phyloP scores from a whole-genome alignment of 2,113 vertebrate species.

The Ariopsis seemanni region DNA sequence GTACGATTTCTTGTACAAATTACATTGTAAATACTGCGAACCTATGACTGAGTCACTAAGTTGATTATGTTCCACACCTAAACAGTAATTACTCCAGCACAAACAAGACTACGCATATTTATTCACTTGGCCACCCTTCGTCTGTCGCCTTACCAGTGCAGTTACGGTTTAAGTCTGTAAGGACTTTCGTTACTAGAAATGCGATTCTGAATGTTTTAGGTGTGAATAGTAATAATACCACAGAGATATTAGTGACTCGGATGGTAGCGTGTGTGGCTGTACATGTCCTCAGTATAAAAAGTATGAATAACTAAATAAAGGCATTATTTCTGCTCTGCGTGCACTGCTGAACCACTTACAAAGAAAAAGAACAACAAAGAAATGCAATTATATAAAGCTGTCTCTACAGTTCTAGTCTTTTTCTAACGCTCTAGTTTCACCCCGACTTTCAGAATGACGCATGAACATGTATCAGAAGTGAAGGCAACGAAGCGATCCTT shows the following conservation, averaged over 20 bases:
- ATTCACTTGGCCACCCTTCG: background rate
- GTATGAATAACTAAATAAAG: conserved; percentile 80
- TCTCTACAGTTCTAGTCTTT: conserved; percentile 10
- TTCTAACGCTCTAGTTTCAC: conserved; percentile 1
- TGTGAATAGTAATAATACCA: conserved; percentile 22
- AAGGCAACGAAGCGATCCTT: conserved; percentile 85
- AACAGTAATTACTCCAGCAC: conserved; percentile 10
- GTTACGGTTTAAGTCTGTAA: background rate
- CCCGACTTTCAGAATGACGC: conserved; percentile 26
- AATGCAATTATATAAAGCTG: conserved; percentile 21
- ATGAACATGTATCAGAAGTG: conserved; percentile 47
- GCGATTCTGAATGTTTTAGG: background rate
- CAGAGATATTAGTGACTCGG: conserved; percentile 9
- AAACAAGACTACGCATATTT: background rate
- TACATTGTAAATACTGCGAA: background rate
- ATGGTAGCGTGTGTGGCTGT: conserved; percentile 31
- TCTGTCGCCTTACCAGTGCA: background rate
- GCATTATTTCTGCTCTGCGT: conserved; percentile 78
- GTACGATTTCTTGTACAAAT: background rate
- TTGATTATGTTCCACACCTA: background rate
- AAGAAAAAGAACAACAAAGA: background rate
- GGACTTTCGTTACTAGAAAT: background rate
- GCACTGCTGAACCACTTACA: conserved; percentile 58
- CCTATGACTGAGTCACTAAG: background rate
- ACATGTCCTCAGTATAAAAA: conserved; percentile 65